Conservation (phyloP, 2,797 vertebrate genomes). For the Sebastes itinus region DNA sequence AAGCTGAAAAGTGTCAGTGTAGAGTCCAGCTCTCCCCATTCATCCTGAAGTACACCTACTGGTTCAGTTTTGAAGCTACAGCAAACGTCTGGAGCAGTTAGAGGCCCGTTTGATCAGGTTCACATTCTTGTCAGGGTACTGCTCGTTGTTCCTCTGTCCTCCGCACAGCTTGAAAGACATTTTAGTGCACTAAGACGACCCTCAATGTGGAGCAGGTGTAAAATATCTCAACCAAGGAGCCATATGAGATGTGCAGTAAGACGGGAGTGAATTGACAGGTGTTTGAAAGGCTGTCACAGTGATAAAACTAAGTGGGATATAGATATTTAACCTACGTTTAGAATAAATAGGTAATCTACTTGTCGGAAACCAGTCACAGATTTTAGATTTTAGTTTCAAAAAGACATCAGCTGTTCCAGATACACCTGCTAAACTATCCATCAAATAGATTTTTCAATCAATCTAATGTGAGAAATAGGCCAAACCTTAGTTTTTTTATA, state of each 20-base stretch:
- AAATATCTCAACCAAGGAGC: neutral
- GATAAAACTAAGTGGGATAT: neutral
- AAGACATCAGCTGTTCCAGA: neutral
- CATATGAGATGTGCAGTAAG: neutral
- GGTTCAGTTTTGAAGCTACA: slow-evolving; percentile 2
- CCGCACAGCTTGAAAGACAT: neutral
- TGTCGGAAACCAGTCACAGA: neutral
- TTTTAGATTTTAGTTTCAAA: neutral
- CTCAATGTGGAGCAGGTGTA: neutral
- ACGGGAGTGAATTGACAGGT: neutral
- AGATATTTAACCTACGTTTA: neutral
- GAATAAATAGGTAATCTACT: neutral
- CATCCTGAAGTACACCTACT: neutral
- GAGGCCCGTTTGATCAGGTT: slow-evolving; percentile 41
- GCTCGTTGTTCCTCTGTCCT: slow-evolving; percentile 14
- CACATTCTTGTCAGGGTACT: neutral
- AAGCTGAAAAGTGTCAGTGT: neutral
- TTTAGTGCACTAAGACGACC: neutral
- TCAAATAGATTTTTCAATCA: neutral
- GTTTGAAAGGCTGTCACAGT: neutral
- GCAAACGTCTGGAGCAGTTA: slow-evolving; percentile 25
- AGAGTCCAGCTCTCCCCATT: neutral
- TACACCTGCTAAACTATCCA: neutral
- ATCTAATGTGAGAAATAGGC: neutral
- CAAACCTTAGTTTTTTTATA: neutral